Evolutionary conservation across 1,140 invertebrate species (phyloP), one percentile per base, ranked within the genome.

Genomic region (Cephus cinctus): DNA sequence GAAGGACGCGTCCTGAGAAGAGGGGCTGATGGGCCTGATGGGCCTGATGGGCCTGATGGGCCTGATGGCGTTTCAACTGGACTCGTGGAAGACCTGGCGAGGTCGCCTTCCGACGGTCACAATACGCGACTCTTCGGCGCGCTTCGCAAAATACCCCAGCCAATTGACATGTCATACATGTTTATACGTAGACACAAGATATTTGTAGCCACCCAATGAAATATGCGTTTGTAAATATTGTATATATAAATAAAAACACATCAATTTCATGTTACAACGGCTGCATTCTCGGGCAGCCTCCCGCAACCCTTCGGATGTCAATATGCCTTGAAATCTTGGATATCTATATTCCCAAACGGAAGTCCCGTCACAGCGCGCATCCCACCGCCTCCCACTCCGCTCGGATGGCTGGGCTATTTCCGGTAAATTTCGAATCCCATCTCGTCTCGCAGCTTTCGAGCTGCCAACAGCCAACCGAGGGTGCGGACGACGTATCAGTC

Each of bases 211-310:
- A 67, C 32, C 56, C 43, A 52, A 65, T 49, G 59, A 49, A 57
- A 54, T 57, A 63, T 56, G 46, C 54, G 48, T 63, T 66, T 71
- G 68, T 71, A 71, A 71, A 71, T 71, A 71, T 66, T 71, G 68
- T 71, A 71, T 61, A 71, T 71, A 71, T 67, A 71, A 67, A 61
- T 66, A 64, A 65, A 16, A 35, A 47, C 34, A 51, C 58, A 61
- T 57, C 45, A 57, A 61, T 65, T 64, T 61, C 52, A 42, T 59
- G 58, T 61, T 61, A 53, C 41, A 20, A 35, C 31, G 22, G n/a
- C n/a, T n/a, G n/a, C n/a, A n/a, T n/a, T n/a, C n/a, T n/a, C n/a
- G n/a, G n/a, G n/a, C n/a, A n/a, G n/a, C n/a, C n/a, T n/a, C n/a
- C n/a, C n/a, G n/a, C n/a, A n/a, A n/a, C n/a, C n/a, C n/a, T n/a